Base-by-base conservation (phyloP, 2,888 invertebrate species). In the Digitonthophagus gazella region DNA sequence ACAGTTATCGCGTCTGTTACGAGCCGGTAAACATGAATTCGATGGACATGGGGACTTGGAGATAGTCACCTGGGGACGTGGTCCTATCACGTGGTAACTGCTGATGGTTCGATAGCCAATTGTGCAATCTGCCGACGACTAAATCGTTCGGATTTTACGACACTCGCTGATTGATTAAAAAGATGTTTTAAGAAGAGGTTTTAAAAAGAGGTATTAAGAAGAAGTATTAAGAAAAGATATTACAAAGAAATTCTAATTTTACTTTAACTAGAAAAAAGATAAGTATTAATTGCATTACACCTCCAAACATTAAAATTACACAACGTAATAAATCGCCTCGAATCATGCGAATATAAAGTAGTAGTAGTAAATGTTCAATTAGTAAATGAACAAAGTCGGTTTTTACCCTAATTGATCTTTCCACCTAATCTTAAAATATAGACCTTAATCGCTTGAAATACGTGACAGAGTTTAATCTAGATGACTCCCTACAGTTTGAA, bases 401-500 rank as follows among this genome's bases (percentile, higher is more conserved):
- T 61, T 61, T 61, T 61, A 61, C 19, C 16, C n/a, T 61, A 61
- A 61, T 61, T 61, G 61, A 61, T 61, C 61, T 61, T 3, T 19
- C 18, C n/a, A 16, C 18, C 0, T 61, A 61, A 61, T 61, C 61
- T 61, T 61, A 20, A 61, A 61, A 61, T 61, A 61, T 61, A 18
- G 20, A 18, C 4, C 61, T 61, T 61, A 61, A 61, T 61, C 61
- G 19, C 3, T 18, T 61, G 61, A 61, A 18, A 20, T 19, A 65
- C 65, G 55, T 65, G 65, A 64, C 64, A 28, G 63, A 11, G 11
- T 44, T 19, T 61, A 18, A 61, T 61, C 61, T 8, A 20, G 6
- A 19, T 16, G 20, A 61, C 61, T 18, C 61, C 61, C 18, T 61
- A 61, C 61, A 20, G 61, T 18, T 19, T 19, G 22, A 28, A 64